Evolutionary conservation across 2,797 vertebrate genomes (phyloP), one percentile per base, ranked within the genome.

Genomic region (Rhyacichthys aspro): DNA sequence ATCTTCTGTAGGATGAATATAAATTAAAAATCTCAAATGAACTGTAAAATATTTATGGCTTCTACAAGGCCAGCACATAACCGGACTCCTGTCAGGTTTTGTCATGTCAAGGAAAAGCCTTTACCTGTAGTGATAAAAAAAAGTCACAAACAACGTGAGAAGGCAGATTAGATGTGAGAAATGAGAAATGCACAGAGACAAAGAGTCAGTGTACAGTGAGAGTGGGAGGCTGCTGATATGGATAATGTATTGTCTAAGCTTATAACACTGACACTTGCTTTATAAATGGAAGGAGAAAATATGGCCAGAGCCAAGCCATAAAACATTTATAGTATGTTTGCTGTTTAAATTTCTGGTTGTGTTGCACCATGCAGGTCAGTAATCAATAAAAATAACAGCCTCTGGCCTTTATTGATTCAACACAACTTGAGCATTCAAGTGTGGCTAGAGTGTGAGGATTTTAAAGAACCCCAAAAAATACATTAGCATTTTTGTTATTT

Each of bases 51-150:
- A 74, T 78, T 61, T 52, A 81, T 56, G 11, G 18, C 11, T 10
- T 75, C 43, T 14, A 43, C 54, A 55, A 34, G 42, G 6, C 16
- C 65, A 37, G 2, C 1, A 28, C 23, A 28, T 28, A 28, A 28
- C 57, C 12, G 41, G 16, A 10, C 9, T 49, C n/a, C n/a, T n/a
- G n/a, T n/a, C 37, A 32, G 1, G 36, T n/a, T 23, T 19, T 33
- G n/a, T 3, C 32, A 15, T 3, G 11, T 11, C 37, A 33, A 49
- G 16, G 15, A 61, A 45, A 64, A 59, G 6, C 19, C 14, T 62
- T 44, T 50, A 67, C 61, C 49, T 72, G 56, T 61, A 60, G 54
- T 68, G 23, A 69, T 61, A 45, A 74, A 72, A 67, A 49, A 48
- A 28, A 41, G 48, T 39, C 41, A 19, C 45, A 36, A 34, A 52